Conservation (phyloP, 2,797 vertebrate species). For the Myotis daubentonii region DNA sequence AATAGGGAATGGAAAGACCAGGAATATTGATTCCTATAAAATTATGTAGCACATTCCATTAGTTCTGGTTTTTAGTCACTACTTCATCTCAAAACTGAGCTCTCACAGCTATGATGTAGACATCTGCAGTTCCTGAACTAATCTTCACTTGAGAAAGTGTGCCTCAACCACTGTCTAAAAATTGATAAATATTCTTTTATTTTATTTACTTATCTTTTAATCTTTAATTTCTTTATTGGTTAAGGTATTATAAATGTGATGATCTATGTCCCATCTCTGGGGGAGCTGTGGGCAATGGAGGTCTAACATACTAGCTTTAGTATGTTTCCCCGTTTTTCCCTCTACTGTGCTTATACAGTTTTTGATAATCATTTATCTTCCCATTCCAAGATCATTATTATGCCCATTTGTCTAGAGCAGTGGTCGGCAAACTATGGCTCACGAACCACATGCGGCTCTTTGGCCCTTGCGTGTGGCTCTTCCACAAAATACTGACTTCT, state of each 20-base stretch:
- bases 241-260: too few species aligned
- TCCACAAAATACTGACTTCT: too few species aligned
- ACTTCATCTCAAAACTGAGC: not conserved
- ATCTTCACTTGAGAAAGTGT: not conserved
- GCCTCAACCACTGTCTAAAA: not conserved
- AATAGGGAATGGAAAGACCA: not conserved
- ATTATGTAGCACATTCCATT: conserved; percentile 1
- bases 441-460: too few species aligned
- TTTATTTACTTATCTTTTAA: too few species aligned
- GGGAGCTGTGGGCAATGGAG: not conserved
- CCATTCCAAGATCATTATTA: not conserved
- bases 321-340: not conserved
- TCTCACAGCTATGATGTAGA: not conserved
- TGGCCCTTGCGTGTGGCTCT: too few species aligned
- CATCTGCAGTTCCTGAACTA: not conserved
- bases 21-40: conserved; percentile 17
- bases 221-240: too few species aligned
- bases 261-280: not conserved
- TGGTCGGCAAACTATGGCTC: not conserved
- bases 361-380: not conserved
- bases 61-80: not conserved
- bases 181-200: not conserved
- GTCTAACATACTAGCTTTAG: not conserved
- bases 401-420: not conserved
- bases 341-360: not conserved